A percentile compares a stretch with the other conserved stretches of the same genome.
These are phyloP conservation scores for Tachypleus tridentatus DNA, from an alignment of 1,140 invertebrate species.

Conservation along the genomic window DNA sequence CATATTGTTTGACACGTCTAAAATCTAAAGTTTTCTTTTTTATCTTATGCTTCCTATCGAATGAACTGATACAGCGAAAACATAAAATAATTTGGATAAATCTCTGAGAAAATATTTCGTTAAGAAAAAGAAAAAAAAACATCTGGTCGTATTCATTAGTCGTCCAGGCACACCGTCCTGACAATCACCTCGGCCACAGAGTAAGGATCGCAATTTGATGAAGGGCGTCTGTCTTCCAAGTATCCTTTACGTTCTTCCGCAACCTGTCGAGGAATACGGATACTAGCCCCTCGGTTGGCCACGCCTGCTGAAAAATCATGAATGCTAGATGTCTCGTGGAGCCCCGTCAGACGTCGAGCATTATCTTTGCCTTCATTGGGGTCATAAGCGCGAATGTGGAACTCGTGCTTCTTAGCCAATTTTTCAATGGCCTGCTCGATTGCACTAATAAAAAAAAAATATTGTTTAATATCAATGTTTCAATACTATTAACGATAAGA, in stretches of 20 bases:
- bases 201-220: slow-evolving; percentile 91
- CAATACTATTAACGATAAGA: no score
- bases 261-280: slow-evolving; percentile 39
- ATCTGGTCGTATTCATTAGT: slow-evolving; percentile 22
- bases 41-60: no score
- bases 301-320: slow-evolving; percentile 64
- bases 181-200: slow-evolving; percentile 56
- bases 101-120: no score
- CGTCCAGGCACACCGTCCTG: slow-evolving; percentile 51
- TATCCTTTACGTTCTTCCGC: slow-evolving; percentile 83
- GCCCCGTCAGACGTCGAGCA: slow-evolving; percentile 65
- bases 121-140: no score
- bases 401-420: slow-evolving; percentile 62
- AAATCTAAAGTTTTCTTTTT: no score
- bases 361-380: slow-evolving; percentile 66
- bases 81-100: no score
- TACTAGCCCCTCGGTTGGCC: slow-evolving; percentile 39
- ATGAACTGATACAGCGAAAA: no score
- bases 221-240: slow-evolving; percentile 81
- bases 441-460: slow-evolving; percentile 4
- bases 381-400: slow-evolving; percentile 83
- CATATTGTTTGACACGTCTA: no score
- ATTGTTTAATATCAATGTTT: no score
- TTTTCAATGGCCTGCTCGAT: slow-evolving; percentile 46
- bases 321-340: slow-evolving; percentile 70